These are phyloP conservation scores for Sebastes miniatus DNA, from an alignment of 2,797 vertebrate genomes.

Conservation along the genomic window DNA sequence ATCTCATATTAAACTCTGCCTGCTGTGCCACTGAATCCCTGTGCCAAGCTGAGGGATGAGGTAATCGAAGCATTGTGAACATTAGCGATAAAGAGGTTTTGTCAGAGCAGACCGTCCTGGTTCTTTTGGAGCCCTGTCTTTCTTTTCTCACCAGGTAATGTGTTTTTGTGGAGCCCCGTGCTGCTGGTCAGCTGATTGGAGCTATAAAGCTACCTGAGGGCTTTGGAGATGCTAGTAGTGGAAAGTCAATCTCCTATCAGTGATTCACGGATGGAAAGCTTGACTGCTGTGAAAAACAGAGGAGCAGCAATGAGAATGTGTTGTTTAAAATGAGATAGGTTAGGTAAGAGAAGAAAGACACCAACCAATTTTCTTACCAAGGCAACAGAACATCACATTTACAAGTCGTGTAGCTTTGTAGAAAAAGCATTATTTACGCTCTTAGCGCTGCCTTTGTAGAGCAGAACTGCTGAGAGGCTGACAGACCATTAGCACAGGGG, in stretches of 20 bases:
- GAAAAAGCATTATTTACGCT: not conserved
- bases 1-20: not conserved
- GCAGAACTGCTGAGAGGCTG: constrained; percentile 33
- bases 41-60: not conserved
- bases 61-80: not conserved
- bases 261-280: not conserved
- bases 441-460: constrained; percentile 9
- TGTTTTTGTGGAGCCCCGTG: constrained; percentile 11
- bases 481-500: constrained; percentile 2
- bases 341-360: not conserved
- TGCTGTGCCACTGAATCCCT: not conserved
- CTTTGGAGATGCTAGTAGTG: constrained; percentile 16
- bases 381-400: constrained; percentile 8
- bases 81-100: constrained; percentile 14
- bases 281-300: not conserved
- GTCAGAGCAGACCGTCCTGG: not conserved
- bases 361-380: not conserved
- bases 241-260: not conserved
- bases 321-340: not conserved
- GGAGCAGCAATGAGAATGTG: not conserved
- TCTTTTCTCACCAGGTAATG: constrained; percentile 32
- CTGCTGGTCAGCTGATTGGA: not conserved
- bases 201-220: not conserved
- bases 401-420: not conserved
- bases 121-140: constrained; percentile 11